These are phyloP conservation scores for Bhutanitis thaidina DNA, from an alignment of 2,888 invertebrate species.

Conservation along the genomic window DNA sequence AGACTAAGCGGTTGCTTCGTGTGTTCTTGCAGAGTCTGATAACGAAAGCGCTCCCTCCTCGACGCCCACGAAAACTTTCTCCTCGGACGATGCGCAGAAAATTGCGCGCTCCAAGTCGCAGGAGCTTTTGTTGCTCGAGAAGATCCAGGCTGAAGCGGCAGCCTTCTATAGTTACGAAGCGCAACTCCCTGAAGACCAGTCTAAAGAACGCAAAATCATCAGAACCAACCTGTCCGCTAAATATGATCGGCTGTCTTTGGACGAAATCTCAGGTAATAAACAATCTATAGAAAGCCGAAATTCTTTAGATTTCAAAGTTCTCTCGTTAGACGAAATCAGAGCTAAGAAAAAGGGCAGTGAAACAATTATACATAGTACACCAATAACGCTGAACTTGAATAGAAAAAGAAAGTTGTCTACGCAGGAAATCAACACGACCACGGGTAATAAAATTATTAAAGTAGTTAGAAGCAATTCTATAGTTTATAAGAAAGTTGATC, in stretches of 20 bases:
- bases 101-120: constrained; percentile 80
- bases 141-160: constrained; percentile 85
- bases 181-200: constrained; percentile 36
- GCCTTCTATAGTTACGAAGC: constrained; percentile 84
- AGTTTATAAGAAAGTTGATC: constrained; percentile 65
- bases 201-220: constrained; percentile 47
- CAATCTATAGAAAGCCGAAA: constrained; percentile 39
- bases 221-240: constrained; percentile 50
- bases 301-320: constrained; percentile 65
- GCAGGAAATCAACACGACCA: constrained; percentile 60
- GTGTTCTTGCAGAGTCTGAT: constrained; percentile 90
- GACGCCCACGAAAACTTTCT: constrained; percentile 75
- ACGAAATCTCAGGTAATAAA: constrained; percentile 68
- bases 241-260: constrained; percentile 73
- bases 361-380: constrained; percentile 38
- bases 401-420: constrained; percentile 66
- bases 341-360: constrained; percentile 52
- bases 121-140: constrained; percentile 84
- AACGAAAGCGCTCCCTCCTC: constrained; percentile 84
- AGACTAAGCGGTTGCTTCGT: constrained; percentile 62
- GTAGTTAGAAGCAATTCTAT: constrained; percentile 69
- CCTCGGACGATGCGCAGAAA: constrained; percentile 48
- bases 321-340: constrained; percentile 75
- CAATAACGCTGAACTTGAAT: constrained; percentile 56
- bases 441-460: constrained; percentile 70